Evolutionary conservation across 2,888 invertebrate genomes (phyloP), one percentile per base, ranked within the genome.

Genomic region (Timandra comae): DNA sequence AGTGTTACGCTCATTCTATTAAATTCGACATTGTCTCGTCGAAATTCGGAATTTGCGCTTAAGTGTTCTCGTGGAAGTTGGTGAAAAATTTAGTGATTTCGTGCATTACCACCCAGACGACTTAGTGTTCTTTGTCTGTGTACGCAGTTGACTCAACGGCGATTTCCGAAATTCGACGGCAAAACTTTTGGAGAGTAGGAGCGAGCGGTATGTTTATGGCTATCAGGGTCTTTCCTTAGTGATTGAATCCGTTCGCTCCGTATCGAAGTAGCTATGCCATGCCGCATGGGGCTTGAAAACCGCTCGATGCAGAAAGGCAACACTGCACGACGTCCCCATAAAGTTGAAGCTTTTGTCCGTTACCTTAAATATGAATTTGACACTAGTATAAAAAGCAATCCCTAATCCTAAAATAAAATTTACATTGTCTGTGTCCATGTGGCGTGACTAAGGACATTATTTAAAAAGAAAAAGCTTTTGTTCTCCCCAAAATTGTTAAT

Each of bases 1-100:
- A 85, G 85, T 85, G 85, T 76, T 72, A 69, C 65, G 79, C 72
- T 82, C 75, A 78, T 80, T 73, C 61, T 80, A 74, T 76, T 78
- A 74, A 63, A 72, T 68, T 70, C 71, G 71, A 64, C 61, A 63
- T 56, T 53, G 56, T 64, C 54, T 70, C 61, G 67, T 81, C 79
- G 78, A 80, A 65, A 75, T 84, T 84, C 79, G 79, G 81, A 81
- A 79, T 63, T 81, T 73, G 77, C 75, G 75, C 69, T 61, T 49
- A 80, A 65, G 65, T 65, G 80, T 73, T 65, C 53, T 56, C 72
- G 80, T 82, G 81, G 77, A 80, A 81, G 75, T 85, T 82, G 70
- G 82, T 84, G 82, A 70, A 58, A 63, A 70, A 65, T 60, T 58
- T 72, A 68, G 80, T 81, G 79, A 56, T 47, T 55, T 57, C 56